Conservation (phyloP, 2,113 vertebrate genomes). For the Sinocyclocheilus anophthalmus region DNA sequence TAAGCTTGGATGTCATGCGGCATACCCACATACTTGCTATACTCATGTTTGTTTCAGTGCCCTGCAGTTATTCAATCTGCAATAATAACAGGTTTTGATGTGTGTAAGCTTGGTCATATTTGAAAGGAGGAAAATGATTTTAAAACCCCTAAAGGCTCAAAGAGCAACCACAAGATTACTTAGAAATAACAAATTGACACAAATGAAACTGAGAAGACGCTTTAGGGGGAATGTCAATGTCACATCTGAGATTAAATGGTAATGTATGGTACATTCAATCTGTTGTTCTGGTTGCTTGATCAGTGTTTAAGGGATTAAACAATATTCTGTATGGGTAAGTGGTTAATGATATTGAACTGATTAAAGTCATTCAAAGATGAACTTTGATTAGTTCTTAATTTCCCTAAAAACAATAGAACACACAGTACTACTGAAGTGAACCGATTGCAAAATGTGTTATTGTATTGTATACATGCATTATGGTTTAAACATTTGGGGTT, state of each 20-base stretch:
- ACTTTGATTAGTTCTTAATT: background rate
- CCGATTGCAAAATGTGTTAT: too few relatives aligned
- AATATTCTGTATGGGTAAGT: background rate
- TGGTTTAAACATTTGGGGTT: too few relatives aligned
- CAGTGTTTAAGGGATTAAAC: background rate
- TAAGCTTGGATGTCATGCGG: slow-evolving; percentile 1
- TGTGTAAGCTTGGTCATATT: slow-evolving; percentile 16
- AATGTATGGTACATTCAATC: background rate
- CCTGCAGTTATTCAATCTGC: slow-evolving; percentile 38
- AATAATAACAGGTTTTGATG: slow-evolving; percentile 41
- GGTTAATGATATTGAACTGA: background rate
- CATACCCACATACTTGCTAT: slow-evolving; percentile 17
- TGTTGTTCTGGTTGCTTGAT: background rate
- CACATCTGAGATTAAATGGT: slow-evolving; percentile 1
- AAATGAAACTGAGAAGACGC: background rate
- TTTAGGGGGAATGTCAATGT: background rate
- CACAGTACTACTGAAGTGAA: too few relatives aligned
- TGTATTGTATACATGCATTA: too few relatives aligned
- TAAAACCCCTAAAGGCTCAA: background rate
- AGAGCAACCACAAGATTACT: slow-evolving; percentile 11
- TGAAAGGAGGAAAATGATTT: slow-evolving; percentile 4
- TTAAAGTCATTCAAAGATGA: background rate
- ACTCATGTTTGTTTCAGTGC: slow-evolving; percentile 25
- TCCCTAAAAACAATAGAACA: too few relatives aligned
- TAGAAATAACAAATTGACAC: slow-evolving; percentile 11